Evolutionary conservation across 2,797 vertebrate species (phyloP).

Genomic region (Spizella passerina): DNA sequence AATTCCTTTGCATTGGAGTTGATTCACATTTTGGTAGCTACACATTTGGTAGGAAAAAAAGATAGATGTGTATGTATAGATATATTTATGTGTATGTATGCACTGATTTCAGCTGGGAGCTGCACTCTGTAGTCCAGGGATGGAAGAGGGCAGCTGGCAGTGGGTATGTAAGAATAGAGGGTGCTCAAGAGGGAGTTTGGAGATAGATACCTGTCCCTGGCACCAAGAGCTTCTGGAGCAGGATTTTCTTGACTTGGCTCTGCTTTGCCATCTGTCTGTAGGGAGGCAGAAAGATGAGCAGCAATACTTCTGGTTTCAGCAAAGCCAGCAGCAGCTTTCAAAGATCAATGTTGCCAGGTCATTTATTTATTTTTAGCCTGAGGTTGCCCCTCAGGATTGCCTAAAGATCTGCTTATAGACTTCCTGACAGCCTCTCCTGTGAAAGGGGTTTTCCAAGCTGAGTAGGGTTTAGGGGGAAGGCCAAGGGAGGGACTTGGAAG

Average conservation of each 20-base stretch:
- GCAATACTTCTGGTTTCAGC: background rate
- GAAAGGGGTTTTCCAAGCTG: background rate
- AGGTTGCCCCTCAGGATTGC: background rate
- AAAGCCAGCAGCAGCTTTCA: background rate
- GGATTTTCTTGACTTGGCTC: background rate
- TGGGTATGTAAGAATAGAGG: background rate
- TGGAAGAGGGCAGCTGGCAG: background rate
- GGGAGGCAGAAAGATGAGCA: constrained; percentile 1
- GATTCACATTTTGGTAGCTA: background rate
- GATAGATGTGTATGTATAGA: background rate
- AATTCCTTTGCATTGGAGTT: background rate
- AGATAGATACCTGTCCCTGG: background rate
- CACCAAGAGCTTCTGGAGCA: background rate
- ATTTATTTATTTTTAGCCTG: constrained; percentile 28
- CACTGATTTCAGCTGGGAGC: background rate
- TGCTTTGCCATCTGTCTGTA: background rate
- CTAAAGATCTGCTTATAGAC: background rate
- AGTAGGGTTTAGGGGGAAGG: background rate
- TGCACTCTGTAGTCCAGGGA: background rate
- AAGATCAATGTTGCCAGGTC: background rate
- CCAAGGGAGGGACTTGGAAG: background rate
- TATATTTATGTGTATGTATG: background rate
- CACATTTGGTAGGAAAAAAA: too few species aligned
- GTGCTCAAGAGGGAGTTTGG: background rate
- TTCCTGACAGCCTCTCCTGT: background rate